These are phyloP conservation scores for Parotocinclus haroldoi DNA, from an alignment of 2,797 vertebrate genomes.

Conservation along the genomic window DNA sequence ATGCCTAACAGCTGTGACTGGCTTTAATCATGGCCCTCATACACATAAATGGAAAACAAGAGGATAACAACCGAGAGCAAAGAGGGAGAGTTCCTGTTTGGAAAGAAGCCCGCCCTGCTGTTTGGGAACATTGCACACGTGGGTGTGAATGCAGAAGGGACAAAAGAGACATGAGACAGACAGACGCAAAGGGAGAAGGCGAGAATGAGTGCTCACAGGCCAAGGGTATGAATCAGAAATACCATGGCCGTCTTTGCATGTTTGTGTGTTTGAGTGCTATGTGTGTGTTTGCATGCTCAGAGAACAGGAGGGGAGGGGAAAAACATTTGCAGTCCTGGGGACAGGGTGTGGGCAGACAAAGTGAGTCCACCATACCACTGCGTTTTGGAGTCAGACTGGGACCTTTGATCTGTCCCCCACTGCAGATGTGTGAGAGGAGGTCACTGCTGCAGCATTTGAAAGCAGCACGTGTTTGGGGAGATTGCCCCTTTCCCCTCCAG, in stretches of 20 bases:
- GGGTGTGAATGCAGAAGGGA: constrained; percentile 13
- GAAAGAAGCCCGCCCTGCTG: constrained; percentile 8
- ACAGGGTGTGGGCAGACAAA: constrained; percentile 58
- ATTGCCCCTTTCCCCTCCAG: constrained; percentile 45
- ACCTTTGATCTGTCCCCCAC: constrained; percentile 69
- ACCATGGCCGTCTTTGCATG: constrained; percentile 1
- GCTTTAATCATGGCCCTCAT: constrained; percentile 62
- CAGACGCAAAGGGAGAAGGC: constrained; percentile 4
- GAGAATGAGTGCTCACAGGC: not conserved
- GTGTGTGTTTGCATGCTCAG: not conserved
- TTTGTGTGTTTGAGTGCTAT: not conserved
- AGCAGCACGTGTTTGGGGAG: constrained; percentile 59
- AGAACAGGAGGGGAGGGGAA: constrained; percentile 40
- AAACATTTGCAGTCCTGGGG: constrained; percentile 59
- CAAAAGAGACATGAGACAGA: constrained; percentile 22
- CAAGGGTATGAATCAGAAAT: constrained; percentile 7
- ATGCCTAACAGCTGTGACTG: constrained; percentile 61
- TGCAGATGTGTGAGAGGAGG: constrained; percentile 71
- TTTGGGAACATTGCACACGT: constrained; percentile 16
- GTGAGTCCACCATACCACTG: constrained; percentile 59
- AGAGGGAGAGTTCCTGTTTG: constrained; percentile 34
- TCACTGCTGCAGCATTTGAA: constrained; percentile 69
- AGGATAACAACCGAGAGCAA: constrained; percentile 31
- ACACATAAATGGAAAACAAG: constrained; percentile 52
- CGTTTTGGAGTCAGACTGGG: constrained; percentile 56